A percentile compares a stretch with the other conserved stretches of the same genome.
phyloP scores from a whole-genome alignment of 1,140 invertebrate species.

The Babylonia areolata region DNA sequence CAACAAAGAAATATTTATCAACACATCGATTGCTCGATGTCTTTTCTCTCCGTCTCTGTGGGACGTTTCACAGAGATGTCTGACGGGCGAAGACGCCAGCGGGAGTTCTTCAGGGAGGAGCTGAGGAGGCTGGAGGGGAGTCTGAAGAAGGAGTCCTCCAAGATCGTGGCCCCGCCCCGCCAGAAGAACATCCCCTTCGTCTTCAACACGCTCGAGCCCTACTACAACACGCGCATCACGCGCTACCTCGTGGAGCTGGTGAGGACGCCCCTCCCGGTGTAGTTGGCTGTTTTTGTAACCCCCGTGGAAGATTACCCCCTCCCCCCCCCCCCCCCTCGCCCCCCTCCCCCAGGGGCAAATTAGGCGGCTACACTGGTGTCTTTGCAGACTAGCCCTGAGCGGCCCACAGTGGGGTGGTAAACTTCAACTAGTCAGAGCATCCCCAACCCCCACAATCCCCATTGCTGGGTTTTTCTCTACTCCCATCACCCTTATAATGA shows the following conservation, averaged over 20 bases:
- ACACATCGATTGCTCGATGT: no score
- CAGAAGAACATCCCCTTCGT: slow-evolving; percentile 58
- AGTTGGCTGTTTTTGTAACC: background rate
- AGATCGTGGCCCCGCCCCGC: slow-evolving; percentile 55
- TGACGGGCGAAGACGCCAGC: slow-evolving; percentile 48
- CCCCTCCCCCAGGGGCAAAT: no score
- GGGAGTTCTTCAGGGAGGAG: slow-evolving; percentile 59
- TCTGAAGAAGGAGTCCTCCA: slow-evolving; percentile 53
- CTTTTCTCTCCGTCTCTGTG: background rate
- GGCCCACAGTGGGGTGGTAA: no score
- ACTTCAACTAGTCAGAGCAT: no score
- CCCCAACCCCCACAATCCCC: no score
- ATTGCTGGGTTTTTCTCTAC: no score
- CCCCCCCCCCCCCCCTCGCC: no score
- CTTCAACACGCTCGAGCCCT: slow-evolving; percentile 64
- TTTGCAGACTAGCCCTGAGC: no score
- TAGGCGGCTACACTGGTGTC: no score
- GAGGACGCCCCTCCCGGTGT: slow-evolving; percentile 21
- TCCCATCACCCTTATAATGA: no score
- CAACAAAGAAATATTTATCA: no score
- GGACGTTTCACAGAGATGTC: slow-evolving; percentile 27
- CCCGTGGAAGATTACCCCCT: no score
- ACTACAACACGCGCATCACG: slow-evolving; percentile 62
- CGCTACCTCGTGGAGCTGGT: slow-evolving; percentile 60
- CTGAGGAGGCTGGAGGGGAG: slow-evolving; percentile 51